These are phyloP conservation scores for Bembecia ichneumoniformis DNA, from an alignment of 2,888 invertebrate species.

Conservation along the genomic window DNA sequence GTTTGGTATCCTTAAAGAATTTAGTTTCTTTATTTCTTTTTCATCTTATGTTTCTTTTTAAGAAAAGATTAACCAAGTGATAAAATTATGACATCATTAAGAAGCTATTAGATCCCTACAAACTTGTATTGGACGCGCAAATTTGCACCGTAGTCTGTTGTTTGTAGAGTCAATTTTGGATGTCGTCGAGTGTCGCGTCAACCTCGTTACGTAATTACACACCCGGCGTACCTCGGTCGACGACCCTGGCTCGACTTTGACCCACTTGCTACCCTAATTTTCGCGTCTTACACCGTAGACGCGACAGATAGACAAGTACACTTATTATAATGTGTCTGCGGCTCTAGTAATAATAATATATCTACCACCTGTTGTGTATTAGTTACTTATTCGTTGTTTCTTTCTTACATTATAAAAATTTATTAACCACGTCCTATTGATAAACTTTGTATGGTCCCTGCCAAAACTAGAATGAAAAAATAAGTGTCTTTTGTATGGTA, in stretches of 20 bases:
- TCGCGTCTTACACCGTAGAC: constrained; percentile 52
- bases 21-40: too few species aligned
- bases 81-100: not conserved
- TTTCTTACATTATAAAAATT: too few species aligned
- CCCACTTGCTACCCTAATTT: constrained; percentile 67
- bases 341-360: not conserved
- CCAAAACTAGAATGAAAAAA: too few species aligned
- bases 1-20: too few species aligned
- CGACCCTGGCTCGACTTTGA: constrained; percentile 66
- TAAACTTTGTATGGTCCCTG: too few species aligned
- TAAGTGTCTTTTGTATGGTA: too few species aligned
- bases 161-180: not conserved
- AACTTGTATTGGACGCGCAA: not conserved
- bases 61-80: too few species aligned
- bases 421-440: too few species aligned
- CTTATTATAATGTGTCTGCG: not conserved
- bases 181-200: constrained; percentile 30
- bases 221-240: constrained; percentile 35
- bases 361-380: not conserved
- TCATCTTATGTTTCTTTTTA: too few species aligned
- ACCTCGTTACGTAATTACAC: constrained; percentile 60
- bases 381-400: too few species aligned
- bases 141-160: not conserved
- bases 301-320: constrained; percentile 7
- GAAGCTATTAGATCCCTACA: not conserved